Percentiles rank a stretch among this genome's conserved stretches.
These are phyloP conservation scores for Platycheirus albimanus DNA, from an alignment of 2,888 invertebrate species.

Conservation along the genomic window DNA sequence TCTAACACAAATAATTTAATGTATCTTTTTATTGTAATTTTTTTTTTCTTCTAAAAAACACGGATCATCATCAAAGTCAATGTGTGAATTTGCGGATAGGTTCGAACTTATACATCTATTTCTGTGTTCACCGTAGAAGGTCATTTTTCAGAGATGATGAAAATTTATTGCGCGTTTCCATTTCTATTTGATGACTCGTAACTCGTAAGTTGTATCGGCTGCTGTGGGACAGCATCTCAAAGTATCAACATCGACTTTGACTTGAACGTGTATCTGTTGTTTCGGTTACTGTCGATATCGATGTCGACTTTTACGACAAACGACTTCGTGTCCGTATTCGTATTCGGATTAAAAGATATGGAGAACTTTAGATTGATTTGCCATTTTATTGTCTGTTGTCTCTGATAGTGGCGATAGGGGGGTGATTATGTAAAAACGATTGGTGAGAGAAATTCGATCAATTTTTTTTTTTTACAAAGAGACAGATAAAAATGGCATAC, in stretches of 20 bases:
- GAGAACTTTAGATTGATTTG: conserved; percentile 45
- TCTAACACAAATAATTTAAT: conserved; percentile 38
- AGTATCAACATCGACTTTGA: not conserved
- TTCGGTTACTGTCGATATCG: too few species aligned
- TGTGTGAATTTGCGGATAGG: conserved; percentile 1
- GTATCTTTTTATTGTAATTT: conserved; percentile 6
- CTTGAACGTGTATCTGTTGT: too few species aligned
- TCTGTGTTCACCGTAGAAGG: conserved; percentile 53
- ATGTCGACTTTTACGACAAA: too few species aligned
- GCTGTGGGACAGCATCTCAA: conserved; percentile 2
- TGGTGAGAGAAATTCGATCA: conserved; percentile 31
- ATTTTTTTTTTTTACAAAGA: not conserved
- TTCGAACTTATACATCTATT: conserved; percentile 1
- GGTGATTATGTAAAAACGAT: conserved; percentile 25
- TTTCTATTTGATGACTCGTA: conserved; percentile 39
- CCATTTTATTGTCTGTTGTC: conserved; percentile 28
- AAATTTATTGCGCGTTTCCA: conserved; percentile 54
- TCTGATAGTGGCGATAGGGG: too few species aligned
- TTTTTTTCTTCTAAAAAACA: not conserved
- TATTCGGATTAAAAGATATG: too few species aligned
- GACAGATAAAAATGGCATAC: conserved; percentile 6
- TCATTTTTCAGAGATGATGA: conserved; percentile 50
- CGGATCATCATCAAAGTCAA: conserved; percentile 13
- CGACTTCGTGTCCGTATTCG: too few species aligned
- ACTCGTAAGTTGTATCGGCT: too few species aligned